Percentiles rank a stretch among this genome's conserved stretches.
Evolutionary conservation across 1,140 invertebrate genomes (phyloP).

Genomic region (Drosophila bipectinata): DNA sequence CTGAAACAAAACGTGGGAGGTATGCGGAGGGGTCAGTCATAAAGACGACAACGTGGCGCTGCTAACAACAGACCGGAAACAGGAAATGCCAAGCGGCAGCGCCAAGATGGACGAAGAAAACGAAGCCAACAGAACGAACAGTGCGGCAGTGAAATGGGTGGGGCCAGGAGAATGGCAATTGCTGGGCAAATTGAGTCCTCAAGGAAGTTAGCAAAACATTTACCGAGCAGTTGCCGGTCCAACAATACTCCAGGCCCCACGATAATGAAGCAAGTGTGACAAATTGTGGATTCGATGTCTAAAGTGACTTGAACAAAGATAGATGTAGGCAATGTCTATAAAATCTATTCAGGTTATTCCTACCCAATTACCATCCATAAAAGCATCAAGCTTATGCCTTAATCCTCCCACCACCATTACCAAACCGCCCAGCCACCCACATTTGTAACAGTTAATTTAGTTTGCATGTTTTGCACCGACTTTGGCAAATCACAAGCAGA

Average conservation of each 20-base stretch:
- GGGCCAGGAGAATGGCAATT: conserved; percentile 49
- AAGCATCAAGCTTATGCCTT: conserved; percentile 17
- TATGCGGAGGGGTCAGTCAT: conserved; percentile 36
- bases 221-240: conserved; percentile 32
- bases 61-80: conserved; percentile 66
- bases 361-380: conserved; percentile 16
- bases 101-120: conserved; percentile 45
- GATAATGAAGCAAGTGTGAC: conserved; percentile 49
- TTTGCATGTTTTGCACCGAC: conserved; percentile 64
- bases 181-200: conserved; percentile 61
- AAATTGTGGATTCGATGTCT: conserved; percentile 45
- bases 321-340: conserved; percentile 16
- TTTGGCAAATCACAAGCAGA: conserved; percentile 56
- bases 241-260: conserved; percentile 2
- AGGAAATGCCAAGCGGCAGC: conserved; percentile 71
- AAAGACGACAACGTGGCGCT: conserved; percentile 69
- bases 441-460: conserved; percentile 71
- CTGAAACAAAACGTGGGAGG: conserved; percentile 1
- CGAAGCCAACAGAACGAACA: background rate
- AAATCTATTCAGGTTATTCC: conserved; percentile 13
- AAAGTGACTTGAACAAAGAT: conserved; percentile 39
- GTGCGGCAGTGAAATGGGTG: background rate
- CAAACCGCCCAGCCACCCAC: background rate
- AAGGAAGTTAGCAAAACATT: conserved; percentile 58
- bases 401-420: conserved; percentile 3